Conservation (phyloP, 2,797 vertebrate genomes). For the Borostomias antarcticus region DNA sequence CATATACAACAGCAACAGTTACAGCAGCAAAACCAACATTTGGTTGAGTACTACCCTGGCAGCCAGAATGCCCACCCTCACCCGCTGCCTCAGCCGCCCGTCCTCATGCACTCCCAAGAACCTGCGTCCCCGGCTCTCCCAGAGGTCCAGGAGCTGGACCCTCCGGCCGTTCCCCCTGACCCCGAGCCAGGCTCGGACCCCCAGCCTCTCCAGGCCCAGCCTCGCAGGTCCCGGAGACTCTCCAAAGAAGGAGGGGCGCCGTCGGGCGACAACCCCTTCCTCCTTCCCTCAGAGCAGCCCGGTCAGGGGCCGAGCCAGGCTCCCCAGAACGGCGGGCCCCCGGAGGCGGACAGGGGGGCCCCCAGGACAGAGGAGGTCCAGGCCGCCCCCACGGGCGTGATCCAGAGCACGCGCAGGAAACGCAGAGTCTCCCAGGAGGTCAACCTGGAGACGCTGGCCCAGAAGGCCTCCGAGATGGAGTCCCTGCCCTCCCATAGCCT, state of each 20-base stretch:
- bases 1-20: conserved; percentile 20
- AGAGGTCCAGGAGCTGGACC: conserved; percentile 65
- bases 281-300: conserved; percentile 56
- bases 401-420: conserved; percentile 89
- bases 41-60: conserved; percentile 64
- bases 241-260: conserved; percentile 91
- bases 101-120: conserved; percentile 70
- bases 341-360: conserved; percentile 37
- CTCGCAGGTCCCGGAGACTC: conserved; percentile 89
- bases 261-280: conserved; percentile 77
- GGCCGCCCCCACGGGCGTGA: conserved; percentile 86
- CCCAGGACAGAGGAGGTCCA: conserved; percentile 64
- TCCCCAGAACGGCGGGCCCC: conserved; percentile 44
- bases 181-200: conserved; percentile 59
- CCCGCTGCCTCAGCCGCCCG: conserved; percentile 60
- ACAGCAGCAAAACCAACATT: conserved; percentile 9
- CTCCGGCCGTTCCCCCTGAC: conserved; percentile 63
- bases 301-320: conserved; percentile 48
- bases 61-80: conserved; percentile 66
- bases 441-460: conserved; percentile 93
- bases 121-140: conserved; percentile 44
- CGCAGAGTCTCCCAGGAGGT: conserved; percentile 92
- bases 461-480: conserved; percentile 95
- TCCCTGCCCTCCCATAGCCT: conserved; percentile 77
- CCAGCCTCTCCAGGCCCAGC: conserved; percentile 61